These are phyloP conservation scores for Yponomeuta sedellus DNA, from an alignment of 2,888 invertebrate species.

Conservation along the genomic window DNA sequence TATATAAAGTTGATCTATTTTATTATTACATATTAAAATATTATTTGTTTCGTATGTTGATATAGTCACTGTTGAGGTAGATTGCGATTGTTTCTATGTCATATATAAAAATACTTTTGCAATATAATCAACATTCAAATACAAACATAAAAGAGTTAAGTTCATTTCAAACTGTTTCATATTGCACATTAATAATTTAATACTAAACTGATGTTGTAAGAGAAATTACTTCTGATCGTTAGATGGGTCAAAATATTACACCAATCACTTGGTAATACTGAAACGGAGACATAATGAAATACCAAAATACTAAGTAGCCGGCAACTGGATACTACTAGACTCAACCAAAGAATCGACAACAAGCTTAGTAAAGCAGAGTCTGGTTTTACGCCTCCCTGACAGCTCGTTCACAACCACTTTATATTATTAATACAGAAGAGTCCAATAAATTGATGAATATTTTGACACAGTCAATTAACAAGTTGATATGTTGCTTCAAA, in stretches of 20 bases:
- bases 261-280: constrained; percentile 15
- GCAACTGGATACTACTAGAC: neutral
- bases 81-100: constrained; percentile 54
- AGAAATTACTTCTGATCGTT: constrained; percentile 12
- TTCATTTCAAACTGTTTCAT: constrained; percentile 53
- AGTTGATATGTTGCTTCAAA: constrained; percentile 50
- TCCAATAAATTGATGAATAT: constrained; percentile 31
- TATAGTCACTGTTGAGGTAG: constrained; percentile 67
- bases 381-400: neutral
- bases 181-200: constrained; percentile 51
- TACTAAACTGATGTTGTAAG: constrained; percentile 28
- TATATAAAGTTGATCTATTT: neutral
- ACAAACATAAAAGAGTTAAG: constrained; percentile 72
- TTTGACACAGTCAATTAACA: constrained; percentile 32
- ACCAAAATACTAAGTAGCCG: neutral
- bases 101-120: constrained; percentile 75
- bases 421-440: neutral
- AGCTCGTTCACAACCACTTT: neutral
- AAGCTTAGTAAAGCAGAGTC: neutral
- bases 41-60: constrained; percentile 7
- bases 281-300: neutral
- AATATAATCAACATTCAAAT: constrained; percentile 74
- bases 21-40: neutral
- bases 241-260: constrained; percentile 31
- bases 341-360: neutral